Percentiles rank a stretch among this genome's conserved stretches.
Conservation (phyloP, 2,113 vertebrate genomes). For the Irena cyanogastra region DNA sequence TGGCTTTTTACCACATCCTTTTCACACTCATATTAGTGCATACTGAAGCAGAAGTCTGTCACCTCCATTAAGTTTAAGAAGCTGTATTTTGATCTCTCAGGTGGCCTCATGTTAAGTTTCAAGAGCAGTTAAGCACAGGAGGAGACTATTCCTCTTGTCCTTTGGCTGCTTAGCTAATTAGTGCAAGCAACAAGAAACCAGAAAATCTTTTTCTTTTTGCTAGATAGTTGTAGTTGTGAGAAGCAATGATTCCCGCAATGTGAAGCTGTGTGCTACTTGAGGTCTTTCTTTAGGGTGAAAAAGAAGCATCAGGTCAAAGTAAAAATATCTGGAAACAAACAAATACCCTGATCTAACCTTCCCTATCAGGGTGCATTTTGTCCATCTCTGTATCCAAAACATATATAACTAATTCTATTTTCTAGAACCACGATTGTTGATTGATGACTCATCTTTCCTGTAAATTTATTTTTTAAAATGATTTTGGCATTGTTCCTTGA, state of each 20-base stretch:
- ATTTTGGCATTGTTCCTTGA: slow-evolving; percentile 77
- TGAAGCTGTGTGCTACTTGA: not conserved
- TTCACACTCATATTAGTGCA: not conserved
- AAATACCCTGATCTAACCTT: not conserved
- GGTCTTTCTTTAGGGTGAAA: not conserved
- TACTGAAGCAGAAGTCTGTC: not conserved
- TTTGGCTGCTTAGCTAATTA: not conserved
- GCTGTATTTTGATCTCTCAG: not conserved
- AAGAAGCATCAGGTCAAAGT: not conserved
- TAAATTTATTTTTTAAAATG: slow-evolving; percentile 75
- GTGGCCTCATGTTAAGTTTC: not conserved
- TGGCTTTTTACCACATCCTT: not conserved
- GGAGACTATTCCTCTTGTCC: not conserved
- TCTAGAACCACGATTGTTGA: slow-evolving; percentile 69
- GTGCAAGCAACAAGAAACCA: not conserved
- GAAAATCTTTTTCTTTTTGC: not conserved
- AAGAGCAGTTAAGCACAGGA: not conserved
- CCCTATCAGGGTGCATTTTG: not conserved
- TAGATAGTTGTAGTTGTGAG: not conserved
- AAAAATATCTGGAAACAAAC: not conserved
- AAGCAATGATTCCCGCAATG: not conserved
- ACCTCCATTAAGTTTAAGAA: not conserved
- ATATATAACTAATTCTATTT: slow-evolving; percentile 66
- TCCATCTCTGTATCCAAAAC: slow-evolving; percentile 24
- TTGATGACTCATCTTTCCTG: slow-evolving; percentile 81